phyloP scores from a whole-genome alignment of 1,140 invertebrate species.

The Leucophenga varia region DNA sequence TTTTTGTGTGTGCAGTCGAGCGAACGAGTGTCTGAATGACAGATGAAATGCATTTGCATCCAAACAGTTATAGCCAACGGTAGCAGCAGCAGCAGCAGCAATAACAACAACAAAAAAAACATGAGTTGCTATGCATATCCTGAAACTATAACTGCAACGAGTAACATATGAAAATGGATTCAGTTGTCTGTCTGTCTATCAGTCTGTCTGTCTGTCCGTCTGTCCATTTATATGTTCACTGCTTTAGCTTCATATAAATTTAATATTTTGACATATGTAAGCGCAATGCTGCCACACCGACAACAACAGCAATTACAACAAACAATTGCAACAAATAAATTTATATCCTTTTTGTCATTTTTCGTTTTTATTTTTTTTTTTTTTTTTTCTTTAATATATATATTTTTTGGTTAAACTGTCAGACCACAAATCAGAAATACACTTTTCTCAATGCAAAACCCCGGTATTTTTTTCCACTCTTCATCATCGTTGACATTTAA shows the following conservation, averaged over 20 bases:
- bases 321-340: conserved; percentile 36
- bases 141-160: no score
- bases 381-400: no score
- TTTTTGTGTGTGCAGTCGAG: no score
- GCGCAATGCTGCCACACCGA: conserved; percentile 23
- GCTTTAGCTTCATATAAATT: conserved; percentile 49
- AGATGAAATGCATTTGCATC: conserved; percentile 28
- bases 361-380: no score
- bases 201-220: conserved; percentile 7
- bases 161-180: conserved; percentile 1
- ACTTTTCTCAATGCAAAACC: conserved; percentile 46
- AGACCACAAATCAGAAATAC: conserved; percentile 53
- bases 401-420: conserved; percentile 49
- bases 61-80: neutral
- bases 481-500: conserved; percentile 12
- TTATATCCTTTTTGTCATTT: conserved; percentile 20
- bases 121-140: neutral
- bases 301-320: conserved; percentile 42
- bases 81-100: neutral
- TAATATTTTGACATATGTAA: conserved; percentile 55
- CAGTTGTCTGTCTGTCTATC: neutral
- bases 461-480: conserved; percentile 32
- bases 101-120: conserved; percentile 10
- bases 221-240: conserved; percentile 35
- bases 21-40: conserved; percentile 27